phyloP scores from a whole-genome alignment of 2,113 vertebrate species.

The Pterocles gutturalis region DNA sequence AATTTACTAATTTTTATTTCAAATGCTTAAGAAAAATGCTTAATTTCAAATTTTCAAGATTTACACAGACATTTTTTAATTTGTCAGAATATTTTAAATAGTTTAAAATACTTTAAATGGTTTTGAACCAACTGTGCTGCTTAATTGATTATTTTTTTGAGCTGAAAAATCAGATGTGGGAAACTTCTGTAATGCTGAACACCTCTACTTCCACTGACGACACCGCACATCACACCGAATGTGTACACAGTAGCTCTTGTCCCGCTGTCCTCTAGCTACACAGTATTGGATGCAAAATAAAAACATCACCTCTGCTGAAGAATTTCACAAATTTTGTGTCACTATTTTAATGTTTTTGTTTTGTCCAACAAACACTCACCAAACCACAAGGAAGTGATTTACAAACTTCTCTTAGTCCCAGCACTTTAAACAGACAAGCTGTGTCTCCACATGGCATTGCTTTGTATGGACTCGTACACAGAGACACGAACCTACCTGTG shows the following conservation, averaged over 20 bases:
- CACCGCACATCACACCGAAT: neutral
- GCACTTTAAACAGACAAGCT: neutral
- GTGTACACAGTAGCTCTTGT: neutral
- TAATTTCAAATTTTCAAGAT: neutral
- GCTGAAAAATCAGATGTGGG: neutral
- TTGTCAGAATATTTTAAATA: neutral
- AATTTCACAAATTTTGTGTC: neutral
- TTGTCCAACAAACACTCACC: neutral
- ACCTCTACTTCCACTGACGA: neutral
- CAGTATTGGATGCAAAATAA: neutral
- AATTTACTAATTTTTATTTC: neutral
- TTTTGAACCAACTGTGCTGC: neutral
- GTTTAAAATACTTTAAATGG: neutral
- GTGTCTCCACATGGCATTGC: neutral
- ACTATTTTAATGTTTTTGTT: neutral
- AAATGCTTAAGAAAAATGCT: neutral
- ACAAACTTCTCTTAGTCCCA: neutral
- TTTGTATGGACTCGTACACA: rapidly evolving
- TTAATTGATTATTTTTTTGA: neutral
- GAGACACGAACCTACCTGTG: neutral
- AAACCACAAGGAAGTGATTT: neutral
- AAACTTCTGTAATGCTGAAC: neutral
- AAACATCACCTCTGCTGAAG: neutral
- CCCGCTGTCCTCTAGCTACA: neutral
- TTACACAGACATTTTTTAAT: neutral